Percentiles rank a stretch among this genome's conserved stretches.
phyloP scores from a whole-genome alignment of 2,113 vertebrate genomes.

The Saccopteryx leptura region DNA sequence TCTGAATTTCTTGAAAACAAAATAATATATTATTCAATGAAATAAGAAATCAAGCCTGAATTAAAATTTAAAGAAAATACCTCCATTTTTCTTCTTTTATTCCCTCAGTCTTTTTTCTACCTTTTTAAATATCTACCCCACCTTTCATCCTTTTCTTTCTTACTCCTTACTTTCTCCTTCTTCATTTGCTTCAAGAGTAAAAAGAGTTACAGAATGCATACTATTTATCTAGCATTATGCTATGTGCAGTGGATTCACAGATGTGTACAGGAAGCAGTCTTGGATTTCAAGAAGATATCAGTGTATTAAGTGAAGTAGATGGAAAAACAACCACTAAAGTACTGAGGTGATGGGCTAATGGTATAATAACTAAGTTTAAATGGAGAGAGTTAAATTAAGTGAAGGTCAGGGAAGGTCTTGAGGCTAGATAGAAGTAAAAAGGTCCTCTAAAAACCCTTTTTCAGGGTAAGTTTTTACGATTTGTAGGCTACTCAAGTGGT shows the following conservation, averaged over 20 bases:
- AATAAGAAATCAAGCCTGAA: conserved; percentile 1
- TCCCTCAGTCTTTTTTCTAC: neutral
- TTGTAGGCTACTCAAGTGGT: neutral
- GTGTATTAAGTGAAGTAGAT: neutral
- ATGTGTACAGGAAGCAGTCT: neutral
- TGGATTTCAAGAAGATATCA: conserved; percentile 6
- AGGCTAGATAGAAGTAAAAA: neutral
- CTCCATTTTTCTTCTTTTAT: neutral
- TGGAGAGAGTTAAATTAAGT: neutral
- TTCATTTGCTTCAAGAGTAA: conserved; percentile 11
- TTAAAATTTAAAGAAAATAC: neutral
- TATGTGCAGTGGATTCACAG: neutral
- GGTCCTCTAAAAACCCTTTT: neutral
- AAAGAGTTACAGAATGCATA: neutral
- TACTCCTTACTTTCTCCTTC: neutral
- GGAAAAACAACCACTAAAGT: neutral
- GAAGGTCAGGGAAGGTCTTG: neutral
- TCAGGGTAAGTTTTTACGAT: neutral
- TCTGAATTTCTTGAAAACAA: neutral
- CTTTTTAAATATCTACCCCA: neutral
- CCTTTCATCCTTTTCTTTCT: neutral
- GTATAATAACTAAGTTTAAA: neutral
- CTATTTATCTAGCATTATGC: neutral
- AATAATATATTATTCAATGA: conserved; percentile 27
- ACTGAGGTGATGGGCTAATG: neutral